Conservation (phyloP, 2,888 invertebrate species). For the Ophion slaviceki region DNA sequence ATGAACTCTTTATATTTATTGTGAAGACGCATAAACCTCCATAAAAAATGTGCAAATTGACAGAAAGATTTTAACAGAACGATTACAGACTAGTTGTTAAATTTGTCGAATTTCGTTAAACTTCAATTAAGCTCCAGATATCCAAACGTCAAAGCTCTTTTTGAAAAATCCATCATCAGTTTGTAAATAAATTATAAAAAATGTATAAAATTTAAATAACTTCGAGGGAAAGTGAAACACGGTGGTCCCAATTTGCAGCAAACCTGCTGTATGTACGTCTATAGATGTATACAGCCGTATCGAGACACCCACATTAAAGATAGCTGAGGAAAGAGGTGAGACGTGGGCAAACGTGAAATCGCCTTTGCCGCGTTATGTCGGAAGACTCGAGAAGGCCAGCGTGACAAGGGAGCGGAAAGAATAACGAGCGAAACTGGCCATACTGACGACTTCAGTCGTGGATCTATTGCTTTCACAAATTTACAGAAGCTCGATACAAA, state of each 20-base stretch:
- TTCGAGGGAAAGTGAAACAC: too few species aligned
- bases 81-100: too few species aligned
- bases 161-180: background rate
- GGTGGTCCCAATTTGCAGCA: too few species aligned
- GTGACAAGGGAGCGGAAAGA: constrained; percentile 46
- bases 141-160: too few species aligned
- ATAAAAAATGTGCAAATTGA: too few species aligned
- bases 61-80: too few species aligned
- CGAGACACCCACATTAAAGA: constrained; percentile 59
- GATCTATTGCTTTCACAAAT: constrained; percentile 46
- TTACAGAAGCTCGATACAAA: constrained; percentile 46
- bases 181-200: too few species aligned
- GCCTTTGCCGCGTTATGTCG: constrained; percentile 64
- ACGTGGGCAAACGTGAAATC: constrained; percentile 78
- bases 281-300: constrained; percentile 1
- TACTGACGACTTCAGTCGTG: constrained; percentile 13
- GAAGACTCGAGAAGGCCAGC: constrained; percentile 65
- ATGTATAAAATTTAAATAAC: too few species aligned
- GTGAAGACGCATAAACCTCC: too few species aligned
- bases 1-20: too few species aligned
- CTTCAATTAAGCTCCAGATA: too few species aligned
- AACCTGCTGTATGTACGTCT: background rate
- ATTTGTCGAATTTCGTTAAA: too few species aligned
- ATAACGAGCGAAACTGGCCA: constrained; percentile 50
- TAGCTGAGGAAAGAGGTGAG: constrained; percentile 59